A percentile compares a stretch with the other conserved stretches of the same genome.
phyloP scores from a whole-genome alignment of 2,888 invertebrate species.

The Drosophila tripunctata region DNA sequence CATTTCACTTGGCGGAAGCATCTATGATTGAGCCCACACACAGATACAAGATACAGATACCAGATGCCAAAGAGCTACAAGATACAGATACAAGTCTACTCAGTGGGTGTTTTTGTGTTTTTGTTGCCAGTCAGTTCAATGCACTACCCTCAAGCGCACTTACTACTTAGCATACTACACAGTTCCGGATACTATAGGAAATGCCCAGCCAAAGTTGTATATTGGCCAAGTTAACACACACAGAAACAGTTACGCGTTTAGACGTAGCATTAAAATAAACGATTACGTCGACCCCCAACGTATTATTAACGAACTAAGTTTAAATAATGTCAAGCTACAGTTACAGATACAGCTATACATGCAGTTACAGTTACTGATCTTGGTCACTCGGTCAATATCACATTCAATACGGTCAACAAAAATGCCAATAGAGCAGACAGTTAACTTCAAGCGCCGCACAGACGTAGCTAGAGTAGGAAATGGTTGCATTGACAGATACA shows the following conservation, averaged over 20 bases:
- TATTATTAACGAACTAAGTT: slow-evolving; percentile 1
- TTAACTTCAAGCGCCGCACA: neutral
- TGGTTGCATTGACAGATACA: slow-evolving; percentile 1
- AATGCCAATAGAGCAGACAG: slow-evolving; percentile 17
- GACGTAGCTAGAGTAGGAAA: neutral
- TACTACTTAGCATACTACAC: neutral
- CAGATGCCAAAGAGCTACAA: too few relatives aligned
- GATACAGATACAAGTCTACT: slow-evolving; percentile 16
- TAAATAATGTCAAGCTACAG: slow-evolving; percentile 38
- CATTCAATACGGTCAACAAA: slow-evolving; percentile 58
- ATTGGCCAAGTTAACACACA: slow-evolving; percentile 6
- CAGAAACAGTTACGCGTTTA: neutral
- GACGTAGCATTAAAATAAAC: slow-evolving; percentile 49
- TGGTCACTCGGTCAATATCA: slow-evolving; percentile 67
- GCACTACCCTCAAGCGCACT: slow-evolving; percentile 1
- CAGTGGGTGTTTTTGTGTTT: slow-evolving; percentile 37
- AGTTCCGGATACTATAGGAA: neutral
- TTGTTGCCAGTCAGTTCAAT: slow-evolving; percentile 27
- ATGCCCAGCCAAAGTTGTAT: neutral
- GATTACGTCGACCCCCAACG: slow-evolving; percentile 26
- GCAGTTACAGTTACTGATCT: slow-evolving; percentile 14
- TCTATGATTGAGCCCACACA: slow-evolving; percentile 29
- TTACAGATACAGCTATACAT: slow-evolving; percentile 4
- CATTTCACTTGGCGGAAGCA: slow-evolving; percentile 64
- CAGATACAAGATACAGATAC: slow-evolving; percentile 14